These are phyloP conservation scores for Cottoperca gobio DNA, from an alignment of 2,797 vertebrate species.

Conservation along the genomic window DNA sequence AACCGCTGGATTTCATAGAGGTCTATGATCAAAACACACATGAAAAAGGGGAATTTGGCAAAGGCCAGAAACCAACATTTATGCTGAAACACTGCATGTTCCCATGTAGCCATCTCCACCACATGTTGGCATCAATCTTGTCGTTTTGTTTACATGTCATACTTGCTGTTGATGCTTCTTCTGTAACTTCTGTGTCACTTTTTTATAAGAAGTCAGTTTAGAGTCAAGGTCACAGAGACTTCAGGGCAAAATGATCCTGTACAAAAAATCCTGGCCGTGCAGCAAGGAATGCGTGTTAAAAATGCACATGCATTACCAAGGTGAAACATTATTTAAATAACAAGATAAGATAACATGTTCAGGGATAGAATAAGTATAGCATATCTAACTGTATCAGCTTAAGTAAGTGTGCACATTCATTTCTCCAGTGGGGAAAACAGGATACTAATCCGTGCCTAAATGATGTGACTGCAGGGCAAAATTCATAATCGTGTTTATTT, in stretches of 20 bases:
- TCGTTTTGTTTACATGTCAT: slow-evolving; percentile 42
- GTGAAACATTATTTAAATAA: slow-evolving; percentile 61
- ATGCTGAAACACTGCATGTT: slow-evolving; percentile 37
- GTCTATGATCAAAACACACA: slow-evolving; percentile 77
- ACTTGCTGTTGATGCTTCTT: slow-evolving; percentile 2
- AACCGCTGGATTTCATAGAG: slow-evolving; percentile 73
- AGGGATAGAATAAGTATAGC: slow-evolving; percentile 48
- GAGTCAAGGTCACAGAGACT: slow-evolving; percentile 8
- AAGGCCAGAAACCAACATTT: slow-evolving; percentile 38
- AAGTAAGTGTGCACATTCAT: slow-evolving; percentile 51
- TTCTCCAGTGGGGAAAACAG: slow-evolving; percentile 58
- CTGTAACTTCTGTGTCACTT: slow-evolving; percentile 8
- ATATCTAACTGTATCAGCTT: slow-evolving; percentile 71
- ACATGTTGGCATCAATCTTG: slow-evolving; percentile 34
- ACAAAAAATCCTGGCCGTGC: background rate
- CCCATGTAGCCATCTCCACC: slow-evolving; percentile 45
- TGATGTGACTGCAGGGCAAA: slow-evolving; percentile 68
- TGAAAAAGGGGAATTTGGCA: slow-evolving; percentile 65
- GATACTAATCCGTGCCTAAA: slow-evolving; percentile 72
- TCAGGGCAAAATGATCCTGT: background rate
- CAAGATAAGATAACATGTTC: slow-evolving; percentile 67
- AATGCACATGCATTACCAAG: slow-evolving; percentile 46
- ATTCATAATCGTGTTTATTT: slow-evolving; percentile 74
- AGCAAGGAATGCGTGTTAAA: slow-evolving; percentile 34
- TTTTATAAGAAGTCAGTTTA: background rate